Evolutionary conservation across 2,113 vertebrate genomes (phyloP).

Genomic region (Cebidichthys violaceus): DNA sequence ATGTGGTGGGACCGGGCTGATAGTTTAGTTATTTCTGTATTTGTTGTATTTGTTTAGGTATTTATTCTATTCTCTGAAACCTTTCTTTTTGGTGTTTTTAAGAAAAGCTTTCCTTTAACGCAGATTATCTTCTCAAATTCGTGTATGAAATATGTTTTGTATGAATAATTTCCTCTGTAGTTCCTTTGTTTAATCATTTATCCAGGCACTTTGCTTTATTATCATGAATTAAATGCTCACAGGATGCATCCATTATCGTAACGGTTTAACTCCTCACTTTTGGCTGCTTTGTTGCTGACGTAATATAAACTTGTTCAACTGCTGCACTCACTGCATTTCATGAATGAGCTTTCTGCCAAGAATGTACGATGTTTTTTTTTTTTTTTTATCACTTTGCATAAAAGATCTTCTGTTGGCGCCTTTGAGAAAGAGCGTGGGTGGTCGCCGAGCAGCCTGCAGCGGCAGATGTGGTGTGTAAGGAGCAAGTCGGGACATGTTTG

Average conservation of each 20-base stretch:
- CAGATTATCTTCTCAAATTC: neutral
- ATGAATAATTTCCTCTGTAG: no score
- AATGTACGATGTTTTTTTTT: conserved; percentile 33
- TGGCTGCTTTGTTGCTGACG: conserved; percentile 14
- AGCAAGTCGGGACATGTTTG: conserved; percentile 54
- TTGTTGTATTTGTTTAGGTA: neutral
- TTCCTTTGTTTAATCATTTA: neutral
- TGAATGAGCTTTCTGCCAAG: conserved; percentile 26
- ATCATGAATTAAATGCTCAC: neutral
- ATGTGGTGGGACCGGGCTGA: no score
- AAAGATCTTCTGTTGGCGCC: conserved; percentile 44
- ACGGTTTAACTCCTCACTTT: conserved; percentile 16
- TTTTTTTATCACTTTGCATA: conserved; percentile 56
- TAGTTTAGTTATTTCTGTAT: neutral
- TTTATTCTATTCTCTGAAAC: neutral
- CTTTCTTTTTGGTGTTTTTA: neutral
- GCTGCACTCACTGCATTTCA: conserved; percentile 17
- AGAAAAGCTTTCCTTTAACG: neutral
- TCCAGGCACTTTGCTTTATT: neutral
- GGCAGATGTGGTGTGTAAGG: conserved; percentile 61
- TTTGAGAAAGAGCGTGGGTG: conserved; percentile 44
- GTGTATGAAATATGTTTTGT: neutral
- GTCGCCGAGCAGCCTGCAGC: conserved; percentile 29
- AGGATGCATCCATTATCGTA: neutral
- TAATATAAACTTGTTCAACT: conserved; percentile 31